A percentile compares a stretch with the other conserved stretches of the same genome.
phyloP scores from a whole-genome alignment of 2,888 invertebrate genomes.

The Cantharis flavilabris region DNA sequence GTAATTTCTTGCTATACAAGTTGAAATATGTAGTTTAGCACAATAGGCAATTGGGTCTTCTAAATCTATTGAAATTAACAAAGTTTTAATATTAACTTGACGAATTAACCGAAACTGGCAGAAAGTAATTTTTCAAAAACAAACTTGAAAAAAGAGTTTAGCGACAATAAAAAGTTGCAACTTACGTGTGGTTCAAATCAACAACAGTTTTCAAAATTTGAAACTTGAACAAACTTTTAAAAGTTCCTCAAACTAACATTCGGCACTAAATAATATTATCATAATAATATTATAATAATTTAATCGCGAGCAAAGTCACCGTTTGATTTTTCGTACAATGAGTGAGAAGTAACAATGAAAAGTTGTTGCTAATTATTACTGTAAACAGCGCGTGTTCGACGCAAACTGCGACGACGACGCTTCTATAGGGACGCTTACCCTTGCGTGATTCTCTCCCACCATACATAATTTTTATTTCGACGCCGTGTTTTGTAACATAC shows the following conservation, averaged over 20 bases:
- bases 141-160: background rate
- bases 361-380: constrained; percentile 17
- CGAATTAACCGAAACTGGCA: background rate
- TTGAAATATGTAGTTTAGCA: background rate
- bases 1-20: background rate
- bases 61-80: background rate
- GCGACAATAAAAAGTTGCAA: background rate
- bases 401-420: constrained; percentile 38
- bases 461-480: constrained; percentile 22
- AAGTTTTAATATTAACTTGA: background rate
- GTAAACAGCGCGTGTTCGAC: constrained; percentile 35
- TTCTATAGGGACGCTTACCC: constrained; percentile 39
- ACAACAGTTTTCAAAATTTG: background rate
- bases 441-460: constrained; percentile 34
- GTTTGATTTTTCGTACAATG: constrained; percentile 6
- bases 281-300: background rate
- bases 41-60: background rate
- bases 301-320: background rate
- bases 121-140: background rate
- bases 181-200: background rate
- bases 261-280: background rate
- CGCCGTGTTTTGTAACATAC: constrained; percentile 34
- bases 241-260: background rate
- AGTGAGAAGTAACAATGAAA: constrained; percentile 8
- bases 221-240: background rate